phyloP scores from a whole-genome alignment of 1,140 invertebrate species.

The Drosophila serrata region DNA sequence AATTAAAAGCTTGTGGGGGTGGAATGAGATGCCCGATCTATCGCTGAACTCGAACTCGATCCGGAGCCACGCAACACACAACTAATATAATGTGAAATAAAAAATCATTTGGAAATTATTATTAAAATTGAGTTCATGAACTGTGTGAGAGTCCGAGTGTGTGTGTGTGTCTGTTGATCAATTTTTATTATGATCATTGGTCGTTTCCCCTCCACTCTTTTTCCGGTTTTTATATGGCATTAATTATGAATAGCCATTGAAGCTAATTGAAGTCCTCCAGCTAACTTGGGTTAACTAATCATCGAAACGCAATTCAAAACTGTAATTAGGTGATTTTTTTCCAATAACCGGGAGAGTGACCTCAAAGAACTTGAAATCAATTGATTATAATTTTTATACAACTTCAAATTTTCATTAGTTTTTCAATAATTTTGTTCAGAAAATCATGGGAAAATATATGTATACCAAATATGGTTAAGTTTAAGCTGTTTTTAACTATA shows the following conservation, averaged over 20 bases:
- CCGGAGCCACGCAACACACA: constrained; percentile 46
- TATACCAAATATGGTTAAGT: not conserved
- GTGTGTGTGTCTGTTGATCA: constrained; percentile 55
- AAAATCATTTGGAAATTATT: constrained; percentile 82
- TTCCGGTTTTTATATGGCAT: constrained; percentile 67
- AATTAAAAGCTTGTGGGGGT: constrained; percentile 66
- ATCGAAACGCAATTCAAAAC: constrained; percentile 26
- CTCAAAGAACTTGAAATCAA: constrained; percentile 6
- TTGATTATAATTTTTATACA: not conserved
- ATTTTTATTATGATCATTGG: constrained; percentile 79
- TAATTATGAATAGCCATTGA: constrained; percentile 75
- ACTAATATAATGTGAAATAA: constrained; percentile 80
- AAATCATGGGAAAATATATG: not conserved
- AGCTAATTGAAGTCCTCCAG: constrained; percentile 68
- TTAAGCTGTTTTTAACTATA: not conserved
- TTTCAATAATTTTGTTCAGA: not conserved
- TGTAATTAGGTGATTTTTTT: constrained; percentile 37
- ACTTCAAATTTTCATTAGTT: not conserved
- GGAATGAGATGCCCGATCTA: constrained; percentile 22
- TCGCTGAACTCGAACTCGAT: constrained; percentile 28
- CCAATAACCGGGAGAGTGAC: not conserved
- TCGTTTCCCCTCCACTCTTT: constrained; percentile 48
- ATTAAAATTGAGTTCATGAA: constrained; percentile 84
- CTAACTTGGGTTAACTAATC: constrained; percentile 33
- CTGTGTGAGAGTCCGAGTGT: constrained; percentile 26